Percentiles rank a stretch among this genome's conserved stretches.
phyloP scores from a whole-genome alignment of 2,113 vertebrate genomes.

The Cygnus atratus region DNA sequence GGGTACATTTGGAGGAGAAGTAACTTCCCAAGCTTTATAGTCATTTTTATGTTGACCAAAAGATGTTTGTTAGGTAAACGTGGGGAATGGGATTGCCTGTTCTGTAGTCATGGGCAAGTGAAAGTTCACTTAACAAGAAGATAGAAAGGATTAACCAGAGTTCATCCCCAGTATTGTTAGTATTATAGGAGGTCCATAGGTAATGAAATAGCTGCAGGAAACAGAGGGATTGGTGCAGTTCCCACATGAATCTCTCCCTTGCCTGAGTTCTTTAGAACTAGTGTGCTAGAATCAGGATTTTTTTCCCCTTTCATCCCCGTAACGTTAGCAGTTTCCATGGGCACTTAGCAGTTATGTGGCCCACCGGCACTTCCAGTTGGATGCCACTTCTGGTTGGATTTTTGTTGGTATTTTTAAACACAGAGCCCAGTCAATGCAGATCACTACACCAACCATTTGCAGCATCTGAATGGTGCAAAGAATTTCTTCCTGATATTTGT shows the following conservation, averaged over 20 bases:
- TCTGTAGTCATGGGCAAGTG: background rate
- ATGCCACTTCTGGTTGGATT: constrained; percentile 28
- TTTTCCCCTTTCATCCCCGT: constrained; percentile 58
- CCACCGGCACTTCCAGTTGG: background rate
- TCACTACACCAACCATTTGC: constrained; percentile 66
- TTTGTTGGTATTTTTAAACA: constrained; percentile 25
- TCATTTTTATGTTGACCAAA: background rate
- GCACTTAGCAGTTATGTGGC: background rate
- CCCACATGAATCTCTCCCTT: background rate
- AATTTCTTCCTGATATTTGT: constrained; percentile 33
- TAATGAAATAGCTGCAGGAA: background rate
- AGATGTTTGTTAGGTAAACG: background rate
- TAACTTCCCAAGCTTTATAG: background rate
- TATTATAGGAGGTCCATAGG: background rate
- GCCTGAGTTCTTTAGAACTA: background rate
- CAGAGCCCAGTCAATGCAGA: constrained; percentile 75
- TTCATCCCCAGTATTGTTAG: background rate
- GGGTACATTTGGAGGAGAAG: background rate
- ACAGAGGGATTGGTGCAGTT: background rate
- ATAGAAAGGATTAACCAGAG: background rate
- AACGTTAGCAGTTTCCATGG: background rate
- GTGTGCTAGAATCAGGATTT: constrained; percentile 16
- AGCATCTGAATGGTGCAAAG: constrained; percentile 68
- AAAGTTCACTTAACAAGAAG: background rate
- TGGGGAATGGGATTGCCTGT: background rate